phyloP scores from a whole-genome alignment of 2,888 invertebrate species.

The Encarsia formosa region DNA sequence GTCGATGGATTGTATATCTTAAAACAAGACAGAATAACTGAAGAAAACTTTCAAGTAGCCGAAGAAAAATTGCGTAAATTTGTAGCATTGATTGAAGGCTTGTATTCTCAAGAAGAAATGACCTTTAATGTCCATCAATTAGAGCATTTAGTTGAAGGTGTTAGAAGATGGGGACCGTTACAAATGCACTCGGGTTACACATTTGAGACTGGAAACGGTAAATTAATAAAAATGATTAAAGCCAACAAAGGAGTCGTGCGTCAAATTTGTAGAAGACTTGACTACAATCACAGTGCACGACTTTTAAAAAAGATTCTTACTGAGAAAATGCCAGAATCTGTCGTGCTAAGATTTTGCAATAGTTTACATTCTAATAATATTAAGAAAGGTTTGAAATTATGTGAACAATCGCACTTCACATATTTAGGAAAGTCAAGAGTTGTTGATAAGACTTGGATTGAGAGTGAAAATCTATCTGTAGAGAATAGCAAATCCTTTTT shows the following conservation, averaged over 20 bases:
- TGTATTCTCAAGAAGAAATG: not conserved
- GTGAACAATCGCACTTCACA: not conserved
- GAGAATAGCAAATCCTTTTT: too few species aligned
- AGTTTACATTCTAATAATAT: not conserved
- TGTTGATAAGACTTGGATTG: not conserved
- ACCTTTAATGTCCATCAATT: not conserved
- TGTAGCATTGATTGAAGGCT: not conserved
- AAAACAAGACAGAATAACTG: slow-evolving; percentile 9
- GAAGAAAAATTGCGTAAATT: not conserved
- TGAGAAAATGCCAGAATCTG: not conserved
- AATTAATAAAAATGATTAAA: not conserved
- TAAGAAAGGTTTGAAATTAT: not conserved
- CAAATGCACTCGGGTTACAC: not conserved
- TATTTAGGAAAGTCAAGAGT: not conserved
- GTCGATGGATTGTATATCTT: not conserved
- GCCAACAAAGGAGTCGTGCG: not conserved
- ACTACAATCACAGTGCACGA: not conserved
- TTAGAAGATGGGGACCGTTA: not conserved
- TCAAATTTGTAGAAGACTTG: slow-evolving; percentile 1
- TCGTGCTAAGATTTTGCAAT: too few species aligned
- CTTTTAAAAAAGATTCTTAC: not conserved
- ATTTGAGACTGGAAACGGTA: not conserved
- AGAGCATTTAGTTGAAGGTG: not conserved
- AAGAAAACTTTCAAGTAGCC: slow-evolving; percentile 15
- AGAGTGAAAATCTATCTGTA: not conserved